These are phyloP conservation scores for Chelidonichthys spinosus DNA, from an alignment of 2,797 vertebrate species.

Conservation along the genomic window DNA sequence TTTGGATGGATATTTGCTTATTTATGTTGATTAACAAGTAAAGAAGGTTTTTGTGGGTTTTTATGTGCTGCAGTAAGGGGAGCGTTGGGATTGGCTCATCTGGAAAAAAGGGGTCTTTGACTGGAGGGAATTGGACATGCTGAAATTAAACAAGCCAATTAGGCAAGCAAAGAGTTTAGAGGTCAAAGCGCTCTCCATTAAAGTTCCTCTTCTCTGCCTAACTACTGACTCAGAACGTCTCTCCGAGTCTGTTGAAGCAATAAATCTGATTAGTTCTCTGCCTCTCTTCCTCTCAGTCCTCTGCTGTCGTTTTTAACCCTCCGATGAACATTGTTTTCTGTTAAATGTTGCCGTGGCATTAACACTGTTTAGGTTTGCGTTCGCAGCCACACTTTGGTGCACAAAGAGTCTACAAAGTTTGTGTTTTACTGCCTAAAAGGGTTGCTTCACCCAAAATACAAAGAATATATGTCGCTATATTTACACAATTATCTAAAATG, in stretches of 20 bases:
- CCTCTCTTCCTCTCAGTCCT: slow-evolving; percentile 39
- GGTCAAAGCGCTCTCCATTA: slow-evolving; percentile 74
- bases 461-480: not conserved
- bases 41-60: slow-evolving; percentile 31
- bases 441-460: not conserved
- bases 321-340: slow-evolving; percentile 60
- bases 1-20: not conserved
- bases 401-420: not conserved
- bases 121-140: slow-evolving; percentile 72
- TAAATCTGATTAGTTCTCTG: slow-evolving; percentile 78
- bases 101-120: slow-evolving; percentile 59
- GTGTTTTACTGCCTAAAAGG: not conserved
- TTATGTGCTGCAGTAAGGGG: slow-evolving; percentile 27
- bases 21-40: not conserved
- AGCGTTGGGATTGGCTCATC: slow-evolving; percentile 53
- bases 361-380: slow-evolving; percentile 43
- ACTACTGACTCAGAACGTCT: slow-evolving; percentile 61
- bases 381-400: not conserved
- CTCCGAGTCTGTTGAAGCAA: slow-evolving; percentile 69
- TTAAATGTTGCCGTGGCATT: slow-evolving; percentile 65
- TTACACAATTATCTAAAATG: not conserved
- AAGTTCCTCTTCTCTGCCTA: slow-evolving; percentile 65
- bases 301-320: slow-evolving; percentile 62
- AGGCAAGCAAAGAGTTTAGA: slow-evolving; percentile 75
- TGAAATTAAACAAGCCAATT: slow-evolving; percentile 82